These are phyloP conservation scores for Orchestia grillus DNA, from an alignment of 1,140 invertebrate genomes.

Conservation along the genomic window DNA sequence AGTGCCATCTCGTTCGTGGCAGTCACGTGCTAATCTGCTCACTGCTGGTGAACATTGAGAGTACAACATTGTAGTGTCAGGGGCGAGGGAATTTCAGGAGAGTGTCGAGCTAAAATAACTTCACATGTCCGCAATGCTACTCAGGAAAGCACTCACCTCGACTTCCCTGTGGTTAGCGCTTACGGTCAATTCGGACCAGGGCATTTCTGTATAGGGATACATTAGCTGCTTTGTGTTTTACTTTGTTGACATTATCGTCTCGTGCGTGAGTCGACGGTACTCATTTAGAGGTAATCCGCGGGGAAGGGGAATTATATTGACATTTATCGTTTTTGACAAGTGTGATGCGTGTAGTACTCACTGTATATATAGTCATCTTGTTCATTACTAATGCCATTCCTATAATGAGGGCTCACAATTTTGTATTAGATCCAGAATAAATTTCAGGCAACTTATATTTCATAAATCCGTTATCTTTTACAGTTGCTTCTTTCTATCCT, in stretches of 20 bases:
- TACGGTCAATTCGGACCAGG: not conserved
- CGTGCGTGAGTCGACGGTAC: not conserved
- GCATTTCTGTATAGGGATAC: not conserved
- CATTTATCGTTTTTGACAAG: not conserved
- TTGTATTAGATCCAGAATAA: not conserved
- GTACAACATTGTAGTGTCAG: not conserved
- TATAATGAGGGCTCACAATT: not conserved
- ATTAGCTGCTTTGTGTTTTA: not conserved
- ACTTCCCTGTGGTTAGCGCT: not conserved
- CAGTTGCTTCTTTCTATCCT: not conserved
- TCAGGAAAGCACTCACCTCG: not conserved
- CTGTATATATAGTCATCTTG: not conserved
- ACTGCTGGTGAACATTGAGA: not conserved
- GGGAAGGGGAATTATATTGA: not conserved
- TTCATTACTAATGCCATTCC: not conserved
- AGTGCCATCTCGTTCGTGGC: not conserved
- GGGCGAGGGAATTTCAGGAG: not conserved
- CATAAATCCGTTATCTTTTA: not conserved
- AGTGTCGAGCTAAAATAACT: too few relatives aligned
- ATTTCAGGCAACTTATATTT: not conserved
- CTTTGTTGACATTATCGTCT: not conserved
- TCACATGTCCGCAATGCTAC: not conserved
- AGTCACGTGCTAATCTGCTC: not conserved
- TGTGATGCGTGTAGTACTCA: not conserved
- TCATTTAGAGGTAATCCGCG: not conserved